These are phyloP conservation scores for Digitonthophagus gazella DNA, from an alignment of 2,888 invertebrate genomes.

Conservation along the genomic window DNA sequence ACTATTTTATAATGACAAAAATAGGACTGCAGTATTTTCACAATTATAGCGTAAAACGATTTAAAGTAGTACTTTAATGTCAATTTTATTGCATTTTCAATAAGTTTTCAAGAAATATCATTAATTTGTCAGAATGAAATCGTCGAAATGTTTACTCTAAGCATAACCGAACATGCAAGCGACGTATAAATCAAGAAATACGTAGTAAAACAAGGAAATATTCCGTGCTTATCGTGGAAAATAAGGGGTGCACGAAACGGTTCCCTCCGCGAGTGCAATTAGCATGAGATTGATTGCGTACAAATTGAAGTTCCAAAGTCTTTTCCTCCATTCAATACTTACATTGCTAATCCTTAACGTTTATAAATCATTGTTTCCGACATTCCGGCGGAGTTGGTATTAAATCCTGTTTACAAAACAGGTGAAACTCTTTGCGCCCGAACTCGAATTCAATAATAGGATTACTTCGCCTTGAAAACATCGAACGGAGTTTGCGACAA, in stretches of 20 bases:
- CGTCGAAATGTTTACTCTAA: background rate
- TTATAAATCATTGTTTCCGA: background rate
- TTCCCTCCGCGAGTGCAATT: background rate
- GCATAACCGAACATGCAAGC: background rate
- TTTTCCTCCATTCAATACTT: background rate
- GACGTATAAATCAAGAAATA: background rate
- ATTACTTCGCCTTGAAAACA: background rate
- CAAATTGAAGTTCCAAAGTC: background rate
- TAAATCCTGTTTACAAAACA: background rate
- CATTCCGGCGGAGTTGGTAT: background rate
- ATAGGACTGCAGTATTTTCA: too few species aligned
- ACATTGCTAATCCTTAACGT: background rate
- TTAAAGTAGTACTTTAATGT: too few species aligned
- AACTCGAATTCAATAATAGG: background rate
- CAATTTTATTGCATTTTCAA: too few species aligned
- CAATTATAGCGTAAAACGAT: too few species aligned
- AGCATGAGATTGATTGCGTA: background rate
- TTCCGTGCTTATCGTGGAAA: background rate
- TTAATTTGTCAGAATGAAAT: background rate
- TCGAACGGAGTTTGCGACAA: background rate
- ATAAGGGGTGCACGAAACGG: background rate
- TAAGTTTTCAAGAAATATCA: background rate
- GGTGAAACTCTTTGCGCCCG: background rate
- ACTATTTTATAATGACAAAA: too few species aligned
- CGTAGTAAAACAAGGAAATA: background rate